Evolutionary conservation across 2,888 invertebrate genomes (phyloP).

Genomic region (Muscina levida): DNA sequence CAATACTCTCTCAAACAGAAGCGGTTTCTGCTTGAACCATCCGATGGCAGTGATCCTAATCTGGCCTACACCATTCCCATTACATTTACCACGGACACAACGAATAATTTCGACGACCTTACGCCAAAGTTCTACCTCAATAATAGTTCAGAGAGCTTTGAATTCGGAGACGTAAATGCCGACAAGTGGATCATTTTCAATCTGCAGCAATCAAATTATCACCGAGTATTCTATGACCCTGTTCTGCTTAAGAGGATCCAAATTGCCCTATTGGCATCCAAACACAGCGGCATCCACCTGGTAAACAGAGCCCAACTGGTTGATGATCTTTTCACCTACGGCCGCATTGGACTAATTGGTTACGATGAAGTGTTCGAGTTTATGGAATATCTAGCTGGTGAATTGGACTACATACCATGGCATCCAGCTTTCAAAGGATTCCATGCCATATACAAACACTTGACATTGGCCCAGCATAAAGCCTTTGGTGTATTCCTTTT

Average conservation of each 20-base stretch:
- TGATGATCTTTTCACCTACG: slow-evolving; percentile 86
- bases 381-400: slow-evolving; percentile 84
- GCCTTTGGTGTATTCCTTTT: slow-evolving; percentile 79
- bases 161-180: slow-evolving; percentile 51
- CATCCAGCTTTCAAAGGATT: slow-evolving; percentile 81
- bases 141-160: slow-evolving; percentile 46
- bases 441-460: slow-evolving; percentile 65
- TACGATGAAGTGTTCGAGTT: slow-evolving; percentile 82
- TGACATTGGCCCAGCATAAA: slow-evolving; percentile 69
- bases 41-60: slow-evolving; percentile 65
- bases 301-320: slow-evolving; percentile 88
- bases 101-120: slow-evolving; percentile 70
- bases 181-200: slow-evolving; percentile 76
- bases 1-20: slow-evolving; percentile 69
- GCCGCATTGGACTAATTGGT: slow-evolving; percentile 81
- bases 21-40: slow-evolving; percentile 69
- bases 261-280: slow-evolving; percentile 63
- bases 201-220: slow-evolving; percentile 78
- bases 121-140: slow-evolving; percentile 69
- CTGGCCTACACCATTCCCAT: slow-evolving; percentile 74
- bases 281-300: slow-evolving; percentile 70
- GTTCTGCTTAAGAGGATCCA: slow-evolving; percentile 81
- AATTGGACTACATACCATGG: slow-evolving; percentile 90
- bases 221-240: slow-evolving; percentile 86
- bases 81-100: slow-evolving; percentile 72